Percentiles rank a stretch among this genome's conserved stretches.
Evolutionary conservation across 2,888 invertebrate species (phyloP).

Genomic region (Helleia helle): DNA sequence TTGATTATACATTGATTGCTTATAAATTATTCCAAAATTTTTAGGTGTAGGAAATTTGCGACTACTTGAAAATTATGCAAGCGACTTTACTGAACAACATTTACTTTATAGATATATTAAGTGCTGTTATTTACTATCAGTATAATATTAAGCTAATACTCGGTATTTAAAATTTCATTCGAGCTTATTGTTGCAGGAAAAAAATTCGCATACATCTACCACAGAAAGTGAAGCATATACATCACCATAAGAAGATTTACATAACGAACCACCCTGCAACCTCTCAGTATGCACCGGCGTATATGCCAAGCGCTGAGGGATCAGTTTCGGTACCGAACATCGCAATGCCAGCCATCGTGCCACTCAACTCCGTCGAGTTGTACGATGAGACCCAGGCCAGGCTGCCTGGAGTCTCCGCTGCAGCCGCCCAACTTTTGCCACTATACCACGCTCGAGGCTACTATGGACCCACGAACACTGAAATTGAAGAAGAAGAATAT

Average conservation of each 20-base stretch:
- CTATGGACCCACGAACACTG: constrained; percentile 53
- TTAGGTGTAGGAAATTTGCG: no score
- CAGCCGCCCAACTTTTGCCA: constrained; percentile 55
- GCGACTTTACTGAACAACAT: no score
- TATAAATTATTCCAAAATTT: no score
- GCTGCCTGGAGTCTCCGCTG: constrained; percentile 31
- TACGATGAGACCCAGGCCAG: constrained; percentile 44
- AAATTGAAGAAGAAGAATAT: constrained; percentile 51
- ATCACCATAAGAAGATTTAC: constrained; percentile 70
- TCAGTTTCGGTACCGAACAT: constrained; percentile 51
- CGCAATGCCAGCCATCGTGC: constrained; percentile 46
- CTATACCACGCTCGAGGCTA: constrained; percentile 61
- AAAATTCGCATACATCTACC: constrained; percentile 73
- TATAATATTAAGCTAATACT: no score
- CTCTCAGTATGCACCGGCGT: constrained; percentile 64
- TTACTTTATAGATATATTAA: no score
- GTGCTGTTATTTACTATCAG: no score
- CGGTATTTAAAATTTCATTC: constrained; percentile 6
- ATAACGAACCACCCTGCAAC: constrained; percentile 65
- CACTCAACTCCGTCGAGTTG: constrained; percentile 47
- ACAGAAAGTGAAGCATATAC: constrained; percentile 71
- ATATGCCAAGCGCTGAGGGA: constrained; percentile 55
- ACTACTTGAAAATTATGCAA: no score
- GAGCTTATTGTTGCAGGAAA: constrained; percentile 66
- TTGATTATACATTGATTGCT: no score